Conservation (phyloP, 2,888 invertebrate genomes). For the Rotaria magnacalcarata region DNA sequence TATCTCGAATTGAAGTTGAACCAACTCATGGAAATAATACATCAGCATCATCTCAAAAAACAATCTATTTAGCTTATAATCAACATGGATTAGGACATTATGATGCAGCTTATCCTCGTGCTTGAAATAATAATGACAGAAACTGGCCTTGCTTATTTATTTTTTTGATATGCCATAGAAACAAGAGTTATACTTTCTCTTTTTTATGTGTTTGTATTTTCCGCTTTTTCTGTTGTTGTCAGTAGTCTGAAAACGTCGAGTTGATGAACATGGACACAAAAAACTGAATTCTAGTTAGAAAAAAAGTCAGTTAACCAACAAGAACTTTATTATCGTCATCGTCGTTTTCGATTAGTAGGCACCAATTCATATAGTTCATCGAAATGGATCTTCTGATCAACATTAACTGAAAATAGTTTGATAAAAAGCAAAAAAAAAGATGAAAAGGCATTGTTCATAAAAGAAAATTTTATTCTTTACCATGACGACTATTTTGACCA, state of each 20-base stretch:
- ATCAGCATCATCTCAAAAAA: neutral
- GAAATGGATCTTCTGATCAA: neutral
- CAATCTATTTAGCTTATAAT: slow-evolving; percentile 20
- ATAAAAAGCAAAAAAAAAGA: too few relatives aligned
- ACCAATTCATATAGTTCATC: neutral
- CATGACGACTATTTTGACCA: neutral
- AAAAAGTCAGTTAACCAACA: neutral
- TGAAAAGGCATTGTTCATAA: too few relatives aligned
- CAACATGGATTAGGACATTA: neutral
- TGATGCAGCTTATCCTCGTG: slow-evolving; percentile 19
- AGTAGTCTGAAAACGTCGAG: neutral
- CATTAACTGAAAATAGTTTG: too few relatives aligned
- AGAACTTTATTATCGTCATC: neutral
- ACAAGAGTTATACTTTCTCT: neutral
- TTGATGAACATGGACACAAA: neutral
- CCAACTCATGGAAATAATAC: neutral
- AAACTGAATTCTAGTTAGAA: neutral
- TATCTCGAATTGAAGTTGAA: neutral
- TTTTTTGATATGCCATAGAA: neutral
- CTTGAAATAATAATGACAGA: neutral
- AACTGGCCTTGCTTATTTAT: neutral
- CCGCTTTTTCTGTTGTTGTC: neutral
- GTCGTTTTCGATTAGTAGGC: neutral
- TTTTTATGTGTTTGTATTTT: neutral
- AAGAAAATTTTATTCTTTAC: too few relatives aligned